Percentiles rank a stretch among this genome's conserved stretches.
Conservation (phyloP, 2,888 invertebrate species). For the Lithophane ornitopus region DNA sequence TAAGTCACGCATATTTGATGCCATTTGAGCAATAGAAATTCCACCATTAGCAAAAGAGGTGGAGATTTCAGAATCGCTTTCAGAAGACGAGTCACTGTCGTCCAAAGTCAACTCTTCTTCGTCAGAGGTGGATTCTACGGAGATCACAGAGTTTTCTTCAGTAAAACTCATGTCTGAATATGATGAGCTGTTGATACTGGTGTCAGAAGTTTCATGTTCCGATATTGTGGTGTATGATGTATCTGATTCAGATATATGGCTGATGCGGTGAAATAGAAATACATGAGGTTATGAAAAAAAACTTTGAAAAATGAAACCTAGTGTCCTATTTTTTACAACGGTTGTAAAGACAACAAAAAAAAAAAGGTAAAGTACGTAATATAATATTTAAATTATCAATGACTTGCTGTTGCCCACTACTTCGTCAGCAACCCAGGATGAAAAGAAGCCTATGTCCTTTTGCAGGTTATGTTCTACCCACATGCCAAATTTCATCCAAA, state of each 20-base stretch:
- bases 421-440: no score
- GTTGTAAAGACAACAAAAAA: no score
- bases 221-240: slow-evolving; percentile 79
- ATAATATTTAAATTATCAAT: no score
- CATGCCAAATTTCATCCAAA: no score
- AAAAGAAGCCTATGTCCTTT: no score
- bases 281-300: slow-evolving; percentile 1
- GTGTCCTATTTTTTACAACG: no score
- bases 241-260: slow-evolving; percentile 46
- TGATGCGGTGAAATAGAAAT: slow-evolving; percentile 44
- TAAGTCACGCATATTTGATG: background rate
- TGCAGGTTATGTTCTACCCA: no score
- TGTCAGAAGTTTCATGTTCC: slow-evolving; percentile 81
- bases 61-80: background rate
- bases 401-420: no score
- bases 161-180: background rate
- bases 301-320: no score
- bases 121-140: slow-evolving; percentile 15
- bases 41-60: background rate
- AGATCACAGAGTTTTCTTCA: background rate
- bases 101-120: slow-evolving; percentile 8
- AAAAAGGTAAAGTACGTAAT: no score
- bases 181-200: slow-evolving; percentile 71
- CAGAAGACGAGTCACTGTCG: background rate
- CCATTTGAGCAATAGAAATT: background rate